phyloP scores from a whole-genome alignment of 2,797 vertebrate species.

The Melanotaenia trifasciata region DNA sequence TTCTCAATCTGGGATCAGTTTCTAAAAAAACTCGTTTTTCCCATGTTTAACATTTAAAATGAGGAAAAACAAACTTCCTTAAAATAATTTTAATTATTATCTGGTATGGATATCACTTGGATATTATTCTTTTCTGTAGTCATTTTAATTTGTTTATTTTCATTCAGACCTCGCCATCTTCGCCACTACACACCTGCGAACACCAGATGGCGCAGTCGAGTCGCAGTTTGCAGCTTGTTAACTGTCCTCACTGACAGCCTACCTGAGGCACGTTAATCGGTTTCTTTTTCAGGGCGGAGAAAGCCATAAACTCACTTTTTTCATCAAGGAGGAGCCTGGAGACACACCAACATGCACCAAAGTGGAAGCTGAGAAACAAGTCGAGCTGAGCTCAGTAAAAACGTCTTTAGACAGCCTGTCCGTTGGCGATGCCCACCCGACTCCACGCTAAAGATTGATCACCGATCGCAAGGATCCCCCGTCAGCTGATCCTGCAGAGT shows the following conservation, averaged over 20 bases:
- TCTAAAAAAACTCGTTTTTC: neutral
- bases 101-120: no score
- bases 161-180: no score
- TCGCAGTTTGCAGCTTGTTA: conserved; percentile 31
- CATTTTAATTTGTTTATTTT: no score
- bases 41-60: neutral
- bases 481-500: conserved; percentile 37
- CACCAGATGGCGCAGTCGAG: conserved; percentile 73
- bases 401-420: conserved; percentile 32
- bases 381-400: conserved; percentile 27
- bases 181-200: neutral
- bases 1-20: neutral
- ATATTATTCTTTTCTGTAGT: neutral
- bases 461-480: conserved; percentile 35
- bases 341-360: conserved; percentile 60
- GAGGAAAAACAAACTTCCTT: neutral
- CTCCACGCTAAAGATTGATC: conserved; percentile 58
- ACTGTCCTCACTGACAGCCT: conserved; percentile 25
- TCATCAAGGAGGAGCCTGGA: conserved; percentile 79
- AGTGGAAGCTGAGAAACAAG: conserved; percentile 58
- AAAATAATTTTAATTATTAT: no score
- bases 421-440: conserved; percentile 63
- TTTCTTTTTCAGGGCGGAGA: conserved; percentile 76
- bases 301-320: conserved; percentile 53
- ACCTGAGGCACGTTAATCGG: conserved; percentile 75